phyloP scores from a whole-genome alignment of 2,888 invertebrate genomes.

The Palloptera scutellata region DNA sequence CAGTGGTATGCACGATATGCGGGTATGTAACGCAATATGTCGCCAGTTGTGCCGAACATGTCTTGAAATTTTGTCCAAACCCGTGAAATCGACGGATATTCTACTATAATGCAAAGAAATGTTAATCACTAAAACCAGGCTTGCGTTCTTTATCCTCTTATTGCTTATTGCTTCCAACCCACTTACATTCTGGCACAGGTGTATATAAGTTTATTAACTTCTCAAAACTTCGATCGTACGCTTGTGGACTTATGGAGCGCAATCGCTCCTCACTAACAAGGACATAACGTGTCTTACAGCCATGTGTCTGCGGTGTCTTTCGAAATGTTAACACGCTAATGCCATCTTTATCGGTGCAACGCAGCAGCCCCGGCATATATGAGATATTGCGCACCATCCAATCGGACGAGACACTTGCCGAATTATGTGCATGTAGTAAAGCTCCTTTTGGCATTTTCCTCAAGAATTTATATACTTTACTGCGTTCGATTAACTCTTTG shows the following conservation, averaged over 20 bases:
- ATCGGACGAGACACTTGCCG: constrained; percentile 66
- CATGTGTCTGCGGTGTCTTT: constrained; percentile 41
- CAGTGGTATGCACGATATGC: constrained; percentile 68
- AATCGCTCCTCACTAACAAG: constrained; percentile 57
- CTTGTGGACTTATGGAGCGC: constrained; percentile 58
- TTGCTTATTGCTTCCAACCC: background rate
- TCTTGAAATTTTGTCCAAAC: constrained; percentile 67
- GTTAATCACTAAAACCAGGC: background rate
- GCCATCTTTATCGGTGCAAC: constrained; percentile 48
- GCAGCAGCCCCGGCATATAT: constrained; percentile 60
- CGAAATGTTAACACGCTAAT: constrained; percentile 49
- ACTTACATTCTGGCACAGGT: constrained; percentile 62
- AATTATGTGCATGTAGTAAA: constrained; percentile 67
- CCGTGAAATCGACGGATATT: constrained; percentile 51
- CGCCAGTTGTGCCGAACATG: constrained; percentile 65
- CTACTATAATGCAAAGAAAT: constrained; percentile 45
- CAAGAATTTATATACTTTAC: constrained; percentile 68
- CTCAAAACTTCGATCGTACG: constrained; percentile 68
- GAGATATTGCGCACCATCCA: constrained; percentile 67
- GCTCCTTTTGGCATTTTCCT: constrained; percentile 69
- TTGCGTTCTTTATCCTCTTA: background rate
- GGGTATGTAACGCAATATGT: constrained; percentile 67
- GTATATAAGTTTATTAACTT: constrained; percentile 69
- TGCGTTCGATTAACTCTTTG: constrained; percentile 66
- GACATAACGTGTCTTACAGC: constrained; percentile 50